Base-by-base conservation (phyloP, 2,888 invertebrate genomes). In the Dendrolimus pini region DNA sequence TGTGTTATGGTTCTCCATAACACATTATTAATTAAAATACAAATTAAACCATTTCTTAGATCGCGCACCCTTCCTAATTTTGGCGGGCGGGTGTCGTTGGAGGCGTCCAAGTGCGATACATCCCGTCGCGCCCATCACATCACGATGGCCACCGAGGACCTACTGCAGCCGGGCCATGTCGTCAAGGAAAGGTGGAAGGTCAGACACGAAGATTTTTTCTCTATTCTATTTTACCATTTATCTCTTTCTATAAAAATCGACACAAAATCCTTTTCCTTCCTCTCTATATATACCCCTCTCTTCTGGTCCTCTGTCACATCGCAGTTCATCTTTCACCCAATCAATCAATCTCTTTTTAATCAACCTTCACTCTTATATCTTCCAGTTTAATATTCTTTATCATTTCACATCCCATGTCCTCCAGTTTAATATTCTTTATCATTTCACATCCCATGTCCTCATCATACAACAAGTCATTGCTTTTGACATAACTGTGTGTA, bases 161-260 rank as follows among this genome's bases (percentile, higher is more conserved):
- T 99, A 67, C 92, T 99, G 75, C 98, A 98, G 89, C 97, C 98
- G 52, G 98, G 98, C 56, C 98, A 98, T 92, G 96, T 98, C 60
- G 98, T 99, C 77, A 99, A 99, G 91, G 99, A 99, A 82, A 92
- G 99, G 83, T 99, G 99, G 99, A 99, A 99, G 97, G 99, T 98
- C 77, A 89, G 94, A 7, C 18, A 30, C 30, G 30, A 3, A 30
- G 30, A 30, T 30, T 30, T 30, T 30, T 6, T 30, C 30, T 6
- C 30, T 30, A 30, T 30, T 30, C 30, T 0, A 3, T 30, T 30
- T 30, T 30, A 30, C 30, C 0, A 30, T 30, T 30, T 30, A 30
- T 30, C 6, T 30, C 18, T 18, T 18, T 18, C 30, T 6, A 30
- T 30, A 30, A 30, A 7, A 18, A n/a, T 18, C 8, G 9, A 12